A percentile compares a stretch with the other conserved stretches of the same genome.
These are phyloP conservation scores for Epizoanthus stellaris DNA, from an alignment of 92 coral and sea anemone species.

Conservation along the genomic window DNA sequence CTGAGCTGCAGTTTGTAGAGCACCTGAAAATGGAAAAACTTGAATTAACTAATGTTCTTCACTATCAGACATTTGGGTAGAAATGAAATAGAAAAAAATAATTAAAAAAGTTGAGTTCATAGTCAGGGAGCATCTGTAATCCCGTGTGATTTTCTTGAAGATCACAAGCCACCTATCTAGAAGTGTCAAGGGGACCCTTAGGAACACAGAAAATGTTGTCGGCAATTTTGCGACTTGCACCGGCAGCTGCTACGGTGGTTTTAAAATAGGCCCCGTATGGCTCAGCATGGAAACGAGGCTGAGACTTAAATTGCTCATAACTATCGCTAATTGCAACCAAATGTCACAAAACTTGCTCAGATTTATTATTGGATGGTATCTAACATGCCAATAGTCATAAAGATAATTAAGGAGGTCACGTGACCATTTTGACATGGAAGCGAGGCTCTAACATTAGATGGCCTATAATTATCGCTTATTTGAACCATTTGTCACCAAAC, in stretches of 20 bases:
- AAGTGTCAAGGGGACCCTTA: not conserved
- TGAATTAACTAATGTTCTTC: too few species aligned
- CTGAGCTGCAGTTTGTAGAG: too few species aligned
- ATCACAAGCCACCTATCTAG: not conserved
- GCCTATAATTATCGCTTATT: not conserved
- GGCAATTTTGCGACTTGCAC: not conserved
- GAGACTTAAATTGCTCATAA: too few species aligned
- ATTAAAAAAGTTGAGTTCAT: not conserved
- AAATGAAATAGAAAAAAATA: too few species aligned
- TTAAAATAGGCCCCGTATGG: not conserved
- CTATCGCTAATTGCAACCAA: constrained; percentile 3
- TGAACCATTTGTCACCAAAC: not conserved
- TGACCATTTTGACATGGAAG: constrained; percentile 42
- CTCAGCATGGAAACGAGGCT: constrained; percentile 1
- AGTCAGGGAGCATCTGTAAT: constrained; percentile 1
- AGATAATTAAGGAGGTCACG: constrained; percentile 19
- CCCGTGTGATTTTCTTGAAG: not conserved
- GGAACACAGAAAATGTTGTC: constrained; percentile 9
- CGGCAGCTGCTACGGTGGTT: not conserved
- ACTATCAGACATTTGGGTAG: too few species aligned
- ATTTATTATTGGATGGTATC: constrained; percentile 11
- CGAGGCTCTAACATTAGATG: constrained; percentile 38
- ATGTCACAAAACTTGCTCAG: constrained; percentile 34
- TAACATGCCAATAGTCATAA: constrained; percentile 18
- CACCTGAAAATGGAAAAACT: too few species aligned